Evolutionary conservation across 2,888 invertebrate genomes (phyloP).

Genomic region (Lomographa bimaculata): DNA sequence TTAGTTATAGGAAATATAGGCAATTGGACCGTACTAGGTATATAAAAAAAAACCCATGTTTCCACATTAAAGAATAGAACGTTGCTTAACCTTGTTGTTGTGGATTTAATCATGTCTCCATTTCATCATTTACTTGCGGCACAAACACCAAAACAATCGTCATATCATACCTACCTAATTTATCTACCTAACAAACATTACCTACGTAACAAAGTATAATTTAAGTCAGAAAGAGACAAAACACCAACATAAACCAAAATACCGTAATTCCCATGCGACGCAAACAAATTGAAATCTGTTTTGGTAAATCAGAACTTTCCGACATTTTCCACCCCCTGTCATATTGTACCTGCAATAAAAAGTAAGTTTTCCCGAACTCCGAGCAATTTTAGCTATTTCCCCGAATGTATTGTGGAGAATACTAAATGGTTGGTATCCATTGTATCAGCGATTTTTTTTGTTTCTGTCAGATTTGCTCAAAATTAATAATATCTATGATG

Average conservation of each 20-base stretch:
- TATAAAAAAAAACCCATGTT: too few species aligned
- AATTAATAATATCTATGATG: too few species aligned
- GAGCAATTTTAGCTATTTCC: constrained; percentile 26
- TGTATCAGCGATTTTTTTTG: neutral
- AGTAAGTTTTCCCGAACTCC: constrained; percentile 35
- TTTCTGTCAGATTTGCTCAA: too few species aligned
- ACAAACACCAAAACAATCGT: too few species aligned
- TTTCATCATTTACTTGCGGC: too few species aligned
- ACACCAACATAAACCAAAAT: neutral
- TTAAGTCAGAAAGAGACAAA: neutral
- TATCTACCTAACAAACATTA: too few species aligned
- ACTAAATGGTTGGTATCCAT: constrained; percentile 6
- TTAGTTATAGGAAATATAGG: too few species aligned
- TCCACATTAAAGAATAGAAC: too few species aligned
- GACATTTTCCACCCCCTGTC: constrained; percentile 13
- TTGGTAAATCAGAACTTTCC: constrained; percentile 3
- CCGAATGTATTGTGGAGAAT: constrained; percentile 27
- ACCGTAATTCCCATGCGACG: constrained; percentile 2
- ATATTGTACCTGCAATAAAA: constrained; percentile 43
- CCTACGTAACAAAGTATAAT: neutral
- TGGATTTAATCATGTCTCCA: too few species aligned
- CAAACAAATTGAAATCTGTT: constrained; percentile 21
- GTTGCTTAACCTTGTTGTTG: too few species aligned
- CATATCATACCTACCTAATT: too few species aligned
- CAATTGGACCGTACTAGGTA: too few species aligned